Base-by-base conservation (phyloP, 2,888 invertebrate genomes). In the Hemistola chrysoprasaria region DNA sequence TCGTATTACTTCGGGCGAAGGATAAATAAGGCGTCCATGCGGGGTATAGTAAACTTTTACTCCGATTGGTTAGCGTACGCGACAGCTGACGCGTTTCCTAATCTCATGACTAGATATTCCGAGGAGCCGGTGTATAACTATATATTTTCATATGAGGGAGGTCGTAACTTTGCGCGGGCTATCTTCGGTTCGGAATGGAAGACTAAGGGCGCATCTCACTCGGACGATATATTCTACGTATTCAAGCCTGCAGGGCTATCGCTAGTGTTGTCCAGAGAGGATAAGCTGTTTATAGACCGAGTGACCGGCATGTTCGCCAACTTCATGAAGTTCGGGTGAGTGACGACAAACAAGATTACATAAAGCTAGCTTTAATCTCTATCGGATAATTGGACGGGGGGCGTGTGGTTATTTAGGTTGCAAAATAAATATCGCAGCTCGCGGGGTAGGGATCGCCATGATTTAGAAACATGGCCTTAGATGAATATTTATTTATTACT, bases 191-290 rank as follows among this genome's bases (percentile, higher is more conserved):
- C 47, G 2, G 37, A 53, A 1, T 21, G 59, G 1, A 38, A 44
- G 0, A 16, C 69, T 36, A 43, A 45, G 1, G 83, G 82, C 0
- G 75, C 82, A 0, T 68, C 80, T 0, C 88, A 88, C 47, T 69
- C 78, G 0, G 88, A 84, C 30, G 88, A 88, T 37, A 41, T 86
- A 6, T 85, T 87, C 61, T 88, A 88, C 62, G 39, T 84, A 20
- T 87, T 84, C 62, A 80, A 79, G 49, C 88, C 87, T 0, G 67
- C 46, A 1, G 86, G 84, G 0, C 30, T 82, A 11, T 32, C 67
- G 7, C 39, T 80, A 11, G 36, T 53, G 8, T 40, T 80, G 10
- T 63, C 69, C 0, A 40, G 40, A 1, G 29, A 41, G 4, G 87
- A 87, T 50, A 62, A 57, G 34, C 56, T 67, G 23, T 61, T 81